Base-by-base conservation (phyloP, 2,888 invertebrate genomes). In the Helobdella robusta region DNA sequence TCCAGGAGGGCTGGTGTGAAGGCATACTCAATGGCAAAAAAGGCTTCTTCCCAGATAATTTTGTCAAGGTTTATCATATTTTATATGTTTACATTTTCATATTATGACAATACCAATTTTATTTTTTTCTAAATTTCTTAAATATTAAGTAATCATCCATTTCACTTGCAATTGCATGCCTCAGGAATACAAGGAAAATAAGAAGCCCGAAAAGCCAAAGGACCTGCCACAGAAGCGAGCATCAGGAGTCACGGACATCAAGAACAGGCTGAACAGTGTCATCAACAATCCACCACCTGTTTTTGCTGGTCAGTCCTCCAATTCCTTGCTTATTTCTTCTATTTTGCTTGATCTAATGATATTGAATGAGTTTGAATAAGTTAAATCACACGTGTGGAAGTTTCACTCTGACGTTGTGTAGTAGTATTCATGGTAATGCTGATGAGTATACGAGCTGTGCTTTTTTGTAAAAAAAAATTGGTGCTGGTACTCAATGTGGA, bases 1-100 rank as follows among this genome's bases (percentile, higher is more conserved):
- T 87, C 74, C 83, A 86, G 34, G 89, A 88, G 65, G 91, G 91
- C 68, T 93, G 93, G 91, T 91, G 89, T 88, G 86, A 89, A 78
- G 92, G 92, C n/a, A 86, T 86, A 67, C 81, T 91, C 64, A 82
- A 84, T 73, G 89, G 89, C 67, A 85, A 86, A 74, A 85, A 85
- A 68, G 92, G 92, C 74, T 86, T 92, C 85, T 93, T 93, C 81
- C 92, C 92, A 2, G 91, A 92, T 78, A 92, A 91, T 81, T 92
- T 91, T 82, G 92, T 92, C 36, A 78, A 78, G 74, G 76, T 79
- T 18, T 40, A 34, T 20, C 20, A 18, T 59, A 20, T 8, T 2
- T n/a, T n/a, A n/a, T n/a, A n/a, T n/a, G n/a, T 58, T 23, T 11
- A 0, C 6, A 15, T 44, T 44, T 18, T 44, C 18, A 15, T 44